Conservation (phyloP, 1,140 invertebrate species). For the Kradibia gibbosae region DNA sequence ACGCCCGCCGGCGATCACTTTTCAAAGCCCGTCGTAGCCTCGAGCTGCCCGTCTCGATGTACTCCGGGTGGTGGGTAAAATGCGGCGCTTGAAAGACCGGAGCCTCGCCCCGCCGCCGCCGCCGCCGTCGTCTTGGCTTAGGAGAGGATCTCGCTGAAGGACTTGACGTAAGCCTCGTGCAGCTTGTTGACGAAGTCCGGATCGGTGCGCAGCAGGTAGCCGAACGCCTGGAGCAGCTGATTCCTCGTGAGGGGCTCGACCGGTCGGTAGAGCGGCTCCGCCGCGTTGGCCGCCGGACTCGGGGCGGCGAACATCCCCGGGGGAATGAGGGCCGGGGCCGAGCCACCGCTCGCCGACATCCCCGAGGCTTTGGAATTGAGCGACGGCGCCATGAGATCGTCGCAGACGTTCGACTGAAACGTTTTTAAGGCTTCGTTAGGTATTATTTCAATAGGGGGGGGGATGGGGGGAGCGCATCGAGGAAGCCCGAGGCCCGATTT, state of each 20-base stretch:
- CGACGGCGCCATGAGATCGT: slow-evolving; percentile 61
- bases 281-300: slow-evolving; percentile 63
- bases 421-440: background rate
- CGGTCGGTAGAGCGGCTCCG: slow-evolving; percentile 64
- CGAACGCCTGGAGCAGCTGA: slow-evolving; percentile 89
- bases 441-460: no score
- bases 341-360: slow-evolving; percentile 62
- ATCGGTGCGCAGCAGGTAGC: slow-evolving; percentile 90
- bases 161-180: slow-evolving; percentile 92
- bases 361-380: slow-evolving; percentile 49
- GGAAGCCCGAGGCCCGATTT: no score
- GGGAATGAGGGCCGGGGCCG: slow-evolving; percentile 82
- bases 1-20: background rate
- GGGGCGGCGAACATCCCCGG: slow-evolving; percentile 85
- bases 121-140: slow-evolving; percentile 54
- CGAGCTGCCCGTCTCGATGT: slow-evolving; percentile 21
- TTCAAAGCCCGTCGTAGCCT: slow-evolving; percentile 22
- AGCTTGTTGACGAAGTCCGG: slow-evolving; percentile 88
- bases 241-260: slow-evolving; percentile 86
- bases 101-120: background rate
- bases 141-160: slow-evolving; percentile 82
- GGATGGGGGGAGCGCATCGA: no score
- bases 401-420: slow-evolving; percentile 56
- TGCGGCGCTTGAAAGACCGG: slow-evolving; percentile 34
- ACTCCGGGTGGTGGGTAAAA: slow-evolving; percentile 14